Evolutionary conservation across 2,797 vertebrate genomes (phyloP).

Genomic region (Aselliscus stoliczkanus): DNA sequence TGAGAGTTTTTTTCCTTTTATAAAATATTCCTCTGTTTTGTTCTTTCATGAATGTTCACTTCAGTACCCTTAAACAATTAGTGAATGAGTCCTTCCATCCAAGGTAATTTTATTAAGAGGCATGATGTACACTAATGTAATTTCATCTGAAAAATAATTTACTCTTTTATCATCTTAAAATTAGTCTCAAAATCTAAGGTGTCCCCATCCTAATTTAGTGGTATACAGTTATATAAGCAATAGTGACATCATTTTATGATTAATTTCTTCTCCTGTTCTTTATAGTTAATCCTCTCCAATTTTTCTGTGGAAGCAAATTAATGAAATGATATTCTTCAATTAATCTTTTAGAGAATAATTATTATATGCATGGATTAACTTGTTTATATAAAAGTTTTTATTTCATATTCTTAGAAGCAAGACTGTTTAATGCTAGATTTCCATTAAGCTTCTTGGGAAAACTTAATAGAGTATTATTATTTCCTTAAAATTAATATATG

Average conservation of each 20-base stretch:
- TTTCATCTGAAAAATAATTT: background rate
- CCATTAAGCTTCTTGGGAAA: background rate
- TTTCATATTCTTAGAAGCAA: background rate
- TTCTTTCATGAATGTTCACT: background rate
- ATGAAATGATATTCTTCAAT: background rate
- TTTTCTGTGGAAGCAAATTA: background rate
- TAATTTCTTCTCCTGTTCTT: background rate
- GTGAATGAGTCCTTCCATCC: background rate
- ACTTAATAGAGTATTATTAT: background rate
- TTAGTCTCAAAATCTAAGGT: background rate
- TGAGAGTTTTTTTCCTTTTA: background rate
- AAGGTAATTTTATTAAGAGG: background rate
- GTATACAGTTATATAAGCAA: background rate
- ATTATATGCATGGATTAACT: background rate
- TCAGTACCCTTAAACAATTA: background rate
- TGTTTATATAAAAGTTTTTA: background rate
- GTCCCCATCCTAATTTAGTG: background rate
- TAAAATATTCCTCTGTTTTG: background rate
- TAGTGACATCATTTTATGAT: background rate
- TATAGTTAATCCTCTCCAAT: background rate
- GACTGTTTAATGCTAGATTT: background rate
- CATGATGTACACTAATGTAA: background rate
- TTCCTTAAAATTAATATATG: background rate
- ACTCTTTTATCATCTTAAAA: background rate
- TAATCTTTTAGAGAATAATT: background rate